A percentile compares a stretch with the other conserved stretches of the same genome.
These are phyloP conservation scores for Mythimna loreyi DNA, from an alignment of 2,888 invertebrate genomes.

Conservation along the genomic window DNA sequence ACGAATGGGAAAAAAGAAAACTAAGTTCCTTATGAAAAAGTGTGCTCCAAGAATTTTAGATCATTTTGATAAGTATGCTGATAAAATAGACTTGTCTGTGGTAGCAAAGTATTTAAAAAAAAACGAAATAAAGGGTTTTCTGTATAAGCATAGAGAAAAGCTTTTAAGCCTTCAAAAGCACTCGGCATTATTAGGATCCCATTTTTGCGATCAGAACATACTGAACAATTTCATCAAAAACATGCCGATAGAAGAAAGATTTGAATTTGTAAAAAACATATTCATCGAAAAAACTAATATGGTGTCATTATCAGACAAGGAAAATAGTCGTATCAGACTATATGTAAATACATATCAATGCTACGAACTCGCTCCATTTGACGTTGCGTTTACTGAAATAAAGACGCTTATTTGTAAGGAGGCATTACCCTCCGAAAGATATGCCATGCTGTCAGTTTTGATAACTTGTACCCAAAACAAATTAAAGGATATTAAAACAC, in stretches of 20 bases:
- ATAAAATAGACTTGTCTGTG: slow-evolving; percentile 69
- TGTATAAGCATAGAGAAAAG: slow-evolving; percentile 67
- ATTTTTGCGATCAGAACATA: slow-evolving; percentile 68
- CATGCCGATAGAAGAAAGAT: slow-evolving; percentile 74
- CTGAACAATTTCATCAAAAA: slow-evolving; percentile 74
- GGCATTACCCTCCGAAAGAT: slow-evolving; percentile 74
- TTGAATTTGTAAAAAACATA: slow-evolving; percentile 75
- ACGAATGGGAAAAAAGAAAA: slow-evolving; percentile 70
- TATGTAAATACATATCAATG: slow-evolving; percentile 69
- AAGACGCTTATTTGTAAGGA: slow-evolving; percentile 76
- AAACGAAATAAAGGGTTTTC: slow-evolving; percentile 72
- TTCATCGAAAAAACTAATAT: slow-evolving; percentile 73
- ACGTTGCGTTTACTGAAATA: slow-evolving; percentile 73
- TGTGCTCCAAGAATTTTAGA: slow-evolving; percentile 72
- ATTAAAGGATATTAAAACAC: slow-evolving; percentile 67
- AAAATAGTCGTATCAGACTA: not conserved
- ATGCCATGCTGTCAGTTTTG: slow-evolving; percentile 74
- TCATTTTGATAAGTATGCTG: slow-evolving; percentile 70
- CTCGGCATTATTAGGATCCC: slow-evolving; percentile 57
- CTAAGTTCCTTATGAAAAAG: slow-evolving; percentile 74
- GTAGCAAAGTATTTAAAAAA: slow-evolving; percentile 75
- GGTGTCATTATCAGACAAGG: slow-evolving; percentile 1
- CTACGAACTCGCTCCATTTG: slow-evolving; percentile 78
- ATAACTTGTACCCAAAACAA: slow-evolving; percentile 72
- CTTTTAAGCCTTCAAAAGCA: no score